Conservation (phyloP, 2,113 vertebrate species). For the Geococcyx californianus region DNA sequence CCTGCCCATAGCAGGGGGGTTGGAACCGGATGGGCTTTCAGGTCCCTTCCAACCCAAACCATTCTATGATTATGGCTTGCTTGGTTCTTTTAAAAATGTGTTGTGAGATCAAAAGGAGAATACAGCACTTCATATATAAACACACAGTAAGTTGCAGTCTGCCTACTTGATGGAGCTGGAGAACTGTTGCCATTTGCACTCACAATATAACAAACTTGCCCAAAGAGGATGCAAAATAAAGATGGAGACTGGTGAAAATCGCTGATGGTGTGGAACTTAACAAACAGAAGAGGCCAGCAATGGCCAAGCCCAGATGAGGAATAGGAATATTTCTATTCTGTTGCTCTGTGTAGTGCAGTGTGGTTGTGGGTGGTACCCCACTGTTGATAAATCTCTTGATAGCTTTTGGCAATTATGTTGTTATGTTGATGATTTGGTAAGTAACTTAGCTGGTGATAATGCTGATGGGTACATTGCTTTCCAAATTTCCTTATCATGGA, state of each 20-base stretch:
- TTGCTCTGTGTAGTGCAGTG: fast-evolving
- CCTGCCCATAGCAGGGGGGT: no score
- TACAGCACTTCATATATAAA: not conserved
- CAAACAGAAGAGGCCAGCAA: not conserved
- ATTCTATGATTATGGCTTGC: not conserved
- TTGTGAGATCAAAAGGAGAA: not conserved
- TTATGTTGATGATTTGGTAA: not conserved
- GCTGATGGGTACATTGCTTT: not conserved
- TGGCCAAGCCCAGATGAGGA: fast-evolving
- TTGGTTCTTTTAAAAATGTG: not conserved
- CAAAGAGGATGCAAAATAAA: not conserved
- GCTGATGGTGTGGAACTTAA: not conserved
- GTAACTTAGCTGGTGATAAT: not conserved
- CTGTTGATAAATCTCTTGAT: not conserved
- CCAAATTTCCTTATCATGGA: not conserved
- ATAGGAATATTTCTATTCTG: not conserved
- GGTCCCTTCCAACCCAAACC: no score
- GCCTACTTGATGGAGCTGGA: not conserved
- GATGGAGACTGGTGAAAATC: not conserved
- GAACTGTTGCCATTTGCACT: not conserved
- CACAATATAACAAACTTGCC: not conserved
- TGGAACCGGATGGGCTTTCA: no score
- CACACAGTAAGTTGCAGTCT: not conserved
- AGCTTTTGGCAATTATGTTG: not conserved
- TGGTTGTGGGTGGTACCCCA: not conserved